These are phyloP conservation scores for Druon quercuslanigerum DNA, from an alignment of 1,140 invertebrate species.

Conservation along the genomic window DNA sequence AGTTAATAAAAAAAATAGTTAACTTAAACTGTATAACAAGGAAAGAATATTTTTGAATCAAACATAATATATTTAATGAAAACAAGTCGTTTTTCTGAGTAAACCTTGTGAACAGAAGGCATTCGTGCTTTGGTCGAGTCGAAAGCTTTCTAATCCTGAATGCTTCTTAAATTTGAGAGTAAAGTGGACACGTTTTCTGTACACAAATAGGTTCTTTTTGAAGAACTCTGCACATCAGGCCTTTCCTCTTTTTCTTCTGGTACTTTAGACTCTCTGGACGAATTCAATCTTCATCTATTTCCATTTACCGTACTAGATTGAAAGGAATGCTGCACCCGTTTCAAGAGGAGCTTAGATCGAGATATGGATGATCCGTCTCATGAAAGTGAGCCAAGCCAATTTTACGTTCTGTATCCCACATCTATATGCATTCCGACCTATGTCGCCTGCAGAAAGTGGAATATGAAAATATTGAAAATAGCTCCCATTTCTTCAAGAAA, in stretches of 20 bases:
- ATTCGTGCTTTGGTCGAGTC: constrained; percentile 18
- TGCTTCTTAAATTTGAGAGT: constrained; percentile 47
- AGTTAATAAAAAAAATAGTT: too few species aligned
- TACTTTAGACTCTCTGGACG: constrained; percentile 40
- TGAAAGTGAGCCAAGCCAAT: constrained; percentile 42
- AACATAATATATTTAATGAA: too few species aligned
- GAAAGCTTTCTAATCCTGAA: constrained; percentile 52
- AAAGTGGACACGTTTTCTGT: constrained; percentile 25
- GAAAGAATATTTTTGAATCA: too few species aligned
- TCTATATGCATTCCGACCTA: background rate
- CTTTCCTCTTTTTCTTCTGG: constrained; percentile 32
- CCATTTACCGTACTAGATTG: constrained; percentile 40
- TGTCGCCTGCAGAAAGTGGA: constrained; percentile 8
- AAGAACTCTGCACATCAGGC: constrained; percentile 29
- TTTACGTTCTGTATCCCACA: background rate
- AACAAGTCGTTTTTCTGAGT: too few species aligned
- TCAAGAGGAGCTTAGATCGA: constrained; percentile 18
- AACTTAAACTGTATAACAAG: too few species aligned
- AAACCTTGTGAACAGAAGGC: background rate
- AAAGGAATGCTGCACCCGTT: constrained; percentile 2
- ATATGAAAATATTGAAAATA: background rate
- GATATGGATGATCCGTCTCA: constrained; percentile 40
- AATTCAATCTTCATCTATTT: constrained; percentile 54
- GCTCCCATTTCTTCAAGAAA: background rate
- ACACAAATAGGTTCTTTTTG: constrained; percentile 1